These are phyloP conservation scores for Eumeta japonica DNA, from an alignment of 1,140 invertebrate genomes.

Conservation along the genomic window DNA sequence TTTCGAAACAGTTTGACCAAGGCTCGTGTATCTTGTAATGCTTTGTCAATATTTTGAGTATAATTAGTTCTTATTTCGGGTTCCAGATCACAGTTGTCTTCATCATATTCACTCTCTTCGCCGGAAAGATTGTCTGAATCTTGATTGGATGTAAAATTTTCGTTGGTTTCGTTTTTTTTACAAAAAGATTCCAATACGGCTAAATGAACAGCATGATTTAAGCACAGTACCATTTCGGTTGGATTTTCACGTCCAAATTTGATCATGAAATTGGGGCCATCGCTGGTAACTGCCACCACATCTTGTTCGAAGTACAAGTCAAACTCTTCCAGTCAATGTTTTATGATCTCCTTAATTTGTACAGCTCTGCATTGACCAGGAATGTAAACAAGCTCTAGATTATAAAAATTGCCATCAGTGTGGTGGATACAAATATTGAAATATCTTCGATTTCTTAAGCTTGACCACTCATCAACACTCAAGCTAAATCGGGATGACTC, in stretches of 20 bases:
- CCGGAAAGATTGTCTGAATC: background rate
- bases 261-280: background rate
- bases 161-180: background rate
- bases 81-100: background rate
- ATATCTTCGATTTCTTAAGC: background rate
- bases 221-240: background rate
- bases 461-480: slow-evolving; percentile 51
- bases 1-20: background rate
- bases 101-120: background rate
- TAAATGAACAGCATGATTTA: background rate
- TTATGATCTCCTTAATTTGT: background rate
- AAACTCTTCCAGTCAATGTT: background rate
- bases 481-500: slow-evolving; percentile 60
- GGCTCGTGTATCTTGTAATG: background rate
- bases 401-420: background rate
- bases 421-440: background rate
- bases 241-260: background rate
- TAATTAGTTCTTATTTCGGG: background rate
- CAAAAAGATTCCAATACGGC: background rate
- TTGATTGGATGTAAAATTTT: background rate
- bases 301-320: background rate
- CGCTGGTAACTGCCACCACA: background rate
- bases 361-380: background rate
- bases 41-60: background rate
- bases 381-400: background rate